These are phyloP conservation scores for Leptinotarsa rubiginosa DNA, from an alignment of 2,888 invertebrate species.

Conservation along the genomic window DNA sequence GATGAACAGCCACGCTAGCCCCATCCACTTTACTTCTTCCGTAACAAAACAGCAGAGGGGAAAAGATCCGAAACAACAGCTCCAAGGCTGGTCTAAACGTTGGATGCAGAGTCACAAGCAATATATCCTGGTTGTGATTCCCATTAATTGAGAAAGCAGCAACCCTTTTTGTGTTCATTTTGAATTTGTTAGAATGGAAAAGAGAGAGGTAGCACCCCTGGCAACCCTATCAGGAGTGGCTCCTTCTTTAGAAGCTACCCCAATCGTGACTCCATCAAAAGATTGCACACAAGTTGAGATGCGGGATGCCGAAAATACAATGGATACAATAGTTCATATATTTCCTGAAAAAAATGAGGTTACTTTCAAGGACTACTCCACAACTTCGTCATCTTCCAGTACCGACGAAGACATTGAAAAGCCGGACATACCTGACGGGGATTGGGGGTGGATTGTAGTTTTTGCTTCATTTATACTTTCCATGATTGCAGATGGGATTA, in stretches of 20 bases:
- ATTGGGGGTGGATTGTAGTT: constrained; percentile 93
- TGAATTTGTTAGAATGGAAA: constrained; percentile 32
- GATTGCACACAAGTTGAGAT: constrained; percentile 45
- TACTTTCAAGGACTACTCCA: constrained; percentile 44
- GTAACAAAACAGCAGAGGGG: constrained; percentile 67
- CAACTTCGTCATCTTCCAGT: constrained; percentile 48
- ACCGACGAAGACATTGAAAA: constrained; percentile 55
- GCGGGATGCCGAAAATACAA: constrained; percentile 38
- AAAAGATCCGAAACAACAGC: constrained; percentile 73
- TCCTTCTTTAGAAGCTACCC: constrained; percentile 44
- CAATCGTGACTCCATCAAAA: constrained; percentile 38
- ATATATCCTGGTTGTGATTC: constrained; percentile 45
- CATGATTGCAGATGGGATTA: constrained; percentile 92
- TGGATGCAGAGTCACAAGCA: constrained; percentile 56
- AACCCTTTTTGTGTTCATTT: constrained; percentile 1
- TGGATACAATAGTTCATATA: constrained; percentile 19
- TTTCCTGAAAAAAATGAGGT: constrained; percentile 20
- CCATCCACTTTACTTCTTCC: constrained; percentile 69
- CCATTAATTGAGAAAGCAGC: constrained; percentile 47
- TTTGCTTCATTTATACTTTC: constrained; percentile 86
- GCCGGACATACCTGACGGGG: constrained; percentile 81
- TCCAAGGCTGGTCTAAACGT: constrained; percentile 65
- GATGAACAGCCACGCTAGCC: constrained; percentile 71
- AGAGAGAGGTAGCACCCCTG: constrained; percentile 34
- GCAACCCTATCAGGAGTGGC: constrained; percentile 41